These are phyloP conservation scores for Mormyrus proboscirostris DNA, from an alignment of 2,797 vertebrate genomes.

Conservation along the genomic window DNA sequence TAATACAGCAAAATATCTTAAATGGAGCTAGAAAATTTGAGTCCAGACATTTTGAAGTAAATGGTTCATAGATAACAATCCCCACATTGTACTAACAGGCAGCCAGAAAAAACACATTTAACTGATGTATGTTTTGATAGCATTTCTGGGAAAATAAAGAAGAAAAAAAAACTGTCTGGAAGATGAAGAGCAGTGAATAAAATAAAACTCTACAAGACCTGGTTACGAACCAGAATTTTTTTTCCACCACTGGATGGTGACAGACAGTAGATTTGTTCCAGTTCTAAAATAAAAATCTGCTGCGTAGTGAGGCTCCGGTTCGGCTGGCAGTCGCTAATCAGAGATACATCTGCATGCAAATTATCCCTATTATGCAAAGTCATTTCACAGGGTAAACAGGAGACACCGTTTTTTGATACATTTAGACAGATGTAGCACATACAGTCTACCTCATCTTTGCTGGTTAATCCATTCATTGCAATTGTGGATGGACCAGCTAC, in stretches of 20 bases:
- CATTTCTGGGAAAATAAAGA: neutral
- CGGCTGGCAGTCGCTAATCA: neutral
- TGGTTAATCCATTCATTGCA: neutral
- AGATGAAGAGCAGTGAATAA: neutral
- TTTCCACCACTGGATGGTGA: neutral
- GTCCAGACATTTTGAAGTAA: neutral
- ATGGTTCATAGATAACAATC: neutral
- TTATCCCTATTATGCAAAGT: neutral
- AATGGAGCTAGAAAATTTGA: neutral
- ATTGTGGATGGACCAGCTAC: neutral
- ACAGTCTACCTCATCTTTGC: neutral
- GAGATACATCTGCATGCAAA: neutral
- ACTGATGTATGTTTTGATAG: neutral
- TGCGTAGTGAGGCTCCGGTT: neutral
- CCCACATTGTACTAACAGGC: neutral
- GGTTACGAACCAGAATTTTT: neutral
- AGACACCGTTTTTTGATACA: neutral
- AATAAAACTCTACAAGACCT: neutral
- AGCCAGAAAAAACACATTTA: neutral
- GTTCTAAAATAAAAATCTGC: neutral
- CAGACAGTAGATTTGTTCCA: neutral
- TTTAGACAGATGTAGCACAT: neutral
- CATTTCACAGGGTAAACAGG: neutral
- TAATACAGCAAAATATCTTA: neutral
- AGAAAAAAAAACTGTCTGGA: neutral